A percentile compares a stretch with the other conserved stretches of the same genome.
Evolutionary conservation across 2,797 vertebrate species (phyloP).

Genomic region (Staurois parvus): DNA sequence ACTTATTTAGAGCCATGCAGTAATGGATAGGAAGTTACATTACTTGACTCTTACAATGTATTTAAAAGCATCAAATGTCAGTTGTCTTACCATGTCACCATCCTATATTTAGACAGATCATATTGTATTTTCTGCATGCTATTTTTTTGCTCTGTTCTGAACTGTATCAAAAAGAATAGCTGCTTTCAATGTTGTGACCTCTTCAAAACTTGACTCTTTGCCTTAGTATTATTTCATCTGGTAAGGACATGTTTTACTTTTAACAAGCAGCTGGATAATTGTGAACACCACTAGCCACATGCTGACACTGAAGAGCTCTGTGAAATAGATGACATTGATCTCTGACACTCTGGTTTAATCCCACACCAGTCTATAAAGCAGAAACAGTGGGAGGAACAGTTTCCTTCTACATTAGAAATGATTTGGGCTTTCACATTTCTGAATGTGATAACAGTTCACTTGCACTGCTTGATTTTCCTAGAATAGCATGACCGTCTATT

Average conservation of each 20-base stretch:
- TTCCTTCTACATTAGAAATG: conserved; percentile 48
- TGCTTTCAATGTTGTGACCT: conserved; percentile 24
- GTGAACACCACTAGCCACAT: conserved; percentile 47
- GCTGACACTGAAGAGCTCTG: conserved; percentile 49
- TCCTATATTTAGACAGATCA: not conserved
- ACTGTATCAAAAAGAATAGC: not conserved
- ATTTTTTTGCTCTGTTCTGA: not conserved
- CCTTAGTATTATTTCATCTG: conserved; percentile 43
- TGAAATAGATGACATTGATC: conserved; percentile 56
- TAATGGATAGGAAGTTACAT: too few relatives aligned
- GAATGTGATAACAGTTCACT: conserved; percentile 47
- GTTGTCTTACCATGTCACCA: not conserved
- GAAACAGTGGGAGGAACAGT: conserved; percentile 39
- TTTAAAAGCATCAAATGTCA: not conserved
- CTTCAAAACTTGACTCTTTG: conserved; percentile 31
- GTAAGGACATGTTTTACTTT: conserved; percentile 48
- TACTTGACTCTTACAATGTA: not conserved
- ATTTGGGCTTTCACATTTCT: conserved; percentile 50
- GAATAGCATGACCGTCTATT: conserved; percentile 43
- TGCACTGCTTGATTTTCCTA: conserved; percentile 46
- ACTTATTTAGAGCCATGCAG: too few relatives aligned
- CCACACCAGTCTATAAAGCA: conserved; percentile 49
- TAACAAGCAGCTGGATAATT: conserved; percentile 54
- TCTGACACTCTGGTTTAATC: conserved; percentile 51
- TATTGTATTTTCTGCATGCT: not conserved